Evolutionary conservation across 2,888 invertebrate species (phyloP).

Genomic region (Muschampia plurimacula): DNA sequence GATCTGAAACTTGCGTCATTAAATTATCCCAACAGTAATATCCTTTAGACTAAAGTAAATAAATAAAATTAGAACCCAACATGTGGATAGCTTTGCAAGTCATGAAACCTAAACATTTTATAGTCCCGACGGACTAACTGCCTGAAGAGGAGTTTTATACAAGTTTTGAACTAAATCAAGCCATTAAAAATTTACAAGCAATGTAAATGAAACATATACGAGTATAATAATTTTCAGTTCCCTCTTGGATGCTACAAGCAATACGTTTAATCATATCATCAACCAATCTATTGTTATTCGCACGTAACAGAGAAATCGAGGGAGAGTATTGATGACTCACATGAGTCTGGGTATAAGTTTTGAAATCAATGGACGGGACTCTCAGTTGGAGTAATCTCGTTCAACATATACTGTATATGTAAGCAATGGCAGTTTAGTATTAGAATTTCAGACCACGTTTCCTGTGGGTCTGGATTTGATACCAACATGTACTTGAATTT

Average conservation of each 20-base stretch:
- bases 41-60: conserved; percentile 14
- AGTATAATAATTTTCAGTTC: neutral
- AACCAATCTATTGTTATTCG: too few relatives aligned
- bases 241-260: neutral
- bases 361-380: too few relatives aligned
- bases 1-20: conserved; percentile 16
- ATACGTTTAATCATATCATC: too few relatives aligned
- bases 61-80: conserved; percentile 26
- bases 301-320: too few relatives aligned
- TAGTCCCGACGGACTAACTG: conserved; percentile 23
- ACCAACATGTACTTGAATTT: too few relatives aligned
- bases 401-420: too few relatives aligned
- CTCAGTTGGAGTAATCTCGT: too few relatives aligned
- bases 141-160: neutral
- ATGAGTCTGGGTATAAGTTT: too few relatives aligned
- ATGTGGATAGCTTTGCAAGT: conserved; percentile 10
- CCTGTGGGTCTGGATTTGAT: too few relatives aligned
- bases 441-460: too few relatives aligned
- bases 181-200: conserved; percentile 27
- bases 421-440: too few relatives aligned
- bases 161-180: conserved; percentile 23
- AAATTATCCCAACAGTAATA: conserved; percentile 25
- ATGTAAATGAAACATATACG: neutral
- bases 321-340: too few relatives aligned
- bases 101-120: conserved; percentile 22